These are phyloP conservation scores for Puma concolor DNA, from an alignment of 2,113 vertebrate genomes.

Conservation along the genomic window DNA sequence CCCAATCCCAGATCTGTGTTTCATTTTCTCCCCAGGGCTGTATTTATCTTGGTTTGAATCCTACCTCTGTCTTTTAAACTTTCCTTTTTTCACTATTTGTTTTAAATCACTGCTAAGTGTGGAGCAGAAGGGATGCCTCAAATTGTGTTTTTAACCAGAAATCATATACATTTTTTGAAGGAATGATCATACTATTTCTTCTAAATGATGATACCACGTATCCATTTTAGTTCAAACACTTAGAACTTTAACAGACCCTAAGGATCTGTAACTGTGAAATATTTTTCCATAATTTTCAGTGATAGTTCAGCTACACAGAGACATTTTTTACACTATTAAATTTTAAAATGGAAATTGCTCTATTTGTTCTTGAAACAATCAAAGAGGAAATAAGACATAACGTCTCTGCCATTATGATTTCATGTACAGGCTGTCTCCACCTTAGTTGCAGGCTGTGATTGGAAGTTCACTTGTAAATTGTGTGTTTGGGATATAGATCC, in stretches of 20 bases:
- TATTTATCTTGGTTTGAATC: neutral
- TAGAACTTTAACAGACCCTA: neutral
- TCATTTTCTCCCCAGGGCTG: neutral
- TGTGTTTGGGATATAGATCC: slow-evolving; percentile 20
- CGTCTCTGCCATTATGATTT: neutral
- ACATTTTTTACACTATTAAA: slow-evolving; percentile 22
- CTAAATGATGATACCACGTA: neutral
- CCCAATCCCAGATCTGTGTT: neutral
- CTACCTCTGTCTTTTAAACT: neutral
- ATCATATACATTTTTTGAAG: neutral
- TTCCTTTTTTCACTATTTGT: neutral
- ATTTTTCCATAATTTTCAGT: slow-evolving; percentile 12
- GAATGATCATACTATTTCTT: neutral
- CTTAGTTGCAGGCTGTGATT: neutral
- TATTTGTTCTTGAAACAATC: neutral
- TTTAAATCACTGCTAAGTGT: neutral
- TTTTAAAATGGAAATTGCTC: neutral
- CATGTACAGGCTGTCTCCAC: neutral
- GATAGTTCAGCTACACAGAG: neutral
- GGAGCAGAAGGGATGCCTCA: neutral
- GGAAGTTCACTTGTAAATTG: slow-evolving; percentile 50
- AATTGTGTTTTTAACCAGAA: neutral
- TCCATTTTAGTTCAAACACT: neutral
- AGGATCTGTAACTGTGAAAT: neutral
- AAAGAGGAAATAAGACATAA: neutral